phyloP scores from a whole-genome alignment of 1,140 invertebrate genomes.

The Drosophila murphyi region DNA sequence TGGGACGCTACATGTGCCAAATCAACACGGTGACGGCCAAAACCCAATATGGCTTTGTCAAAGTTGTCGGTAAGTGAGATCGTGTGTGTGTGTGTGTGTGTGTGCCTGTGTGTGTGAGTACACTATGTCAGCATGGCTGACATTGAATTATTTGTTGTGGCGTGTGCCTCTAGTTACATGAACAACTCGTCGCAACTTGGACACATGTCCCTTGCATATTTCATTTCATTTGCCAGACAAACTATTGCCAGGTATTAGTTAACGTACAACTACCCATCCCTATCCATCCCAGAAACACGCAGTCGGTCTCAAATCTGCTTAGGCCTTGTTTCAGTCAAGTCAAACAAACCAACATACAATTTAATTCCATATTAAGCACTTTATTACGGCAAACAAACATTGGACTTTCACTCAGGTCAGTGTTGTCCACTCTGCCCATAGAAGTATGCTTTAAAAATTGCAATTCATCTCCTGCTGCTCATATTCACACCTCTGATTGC shows the following conservation, averaged over 20 bases:
- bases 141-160: slow-evolving; percentile 52
- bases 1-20: slow-evolving; percentile 97
- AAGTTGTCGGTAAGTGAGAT: slow-evolving; percentile 94
- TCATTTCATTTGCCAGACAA: slow-evolving; percentile 54
- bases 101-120: slow-evolving; percentile 2
- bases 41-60: slow-evolving; percentile 95
- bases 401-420: background rate
- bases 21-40: slow-evolving; percentile 97
- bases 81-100: background rate
- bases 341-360: slow-evolving; percentile 43
- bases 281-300: background rate
- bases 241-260: slow-evolving; percentile 41
- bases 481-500: slow-evolving; percentile 34
- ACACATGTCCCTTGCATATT: slow-evolving; percentile 59
- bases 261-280: background rate
- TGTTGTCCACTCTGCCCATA: slow-evolving; percentile 13
- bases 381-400: slow-evolving; percentile 52
- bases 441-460: slow-evolving; percentile 50
- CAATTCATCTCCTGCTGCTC: slow-evolving; percentile 29
- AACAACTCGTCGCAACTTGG: slow-evolving; percentile 34
- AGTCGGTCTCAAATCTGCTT: background rate
- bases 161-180: slow-evolving; percentile 39
- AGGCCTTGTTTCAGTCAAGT: slow-evolving; percentile 17
- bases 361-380: slow-evolving; percentile 53
- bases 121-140: slow-evolving; percentile 46